phyloP scores from a whole-genome alignment of 2,113 vertebrate species.

The Elgaria multicarinata region DNA sequence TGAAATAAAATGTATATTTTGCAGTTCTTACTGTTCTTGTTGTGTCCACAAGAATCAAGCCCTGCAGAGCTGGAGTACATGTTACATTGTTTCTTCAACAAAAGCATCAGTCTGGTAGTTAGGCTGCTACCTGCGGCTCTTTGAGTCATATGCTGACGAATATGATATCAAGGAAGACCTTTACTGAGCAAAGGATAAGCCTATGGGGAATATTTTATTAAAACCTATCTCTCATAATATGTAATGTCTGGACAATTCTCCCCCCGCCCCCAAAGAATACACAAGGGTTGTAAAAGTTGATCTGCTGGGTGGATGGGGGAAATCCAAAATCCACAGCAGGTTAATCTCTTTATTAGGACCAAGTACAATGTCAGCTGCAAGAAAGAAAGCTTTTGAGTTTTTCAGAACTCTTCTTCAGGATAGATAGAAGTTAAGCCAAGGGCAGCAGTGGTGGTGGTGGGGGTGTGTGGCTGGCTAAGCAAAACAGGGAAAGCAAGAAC shows the following conservation, averaged over 20 bases:
- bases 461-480: no score
- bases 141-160: constrained; percentile 9
- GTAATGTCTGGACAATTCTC: background rate
- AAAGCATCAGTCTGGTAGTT: background rate
- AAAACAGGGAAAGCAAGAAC: background rate
- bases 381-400: background rate
- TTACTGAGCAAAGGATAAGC: background rate
- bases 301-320: no score
- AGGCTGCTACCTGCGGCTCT: background rate
- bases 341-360: background rate
- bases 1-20: constrained; percentile 25
- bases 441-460: background rate
- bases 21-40: background rate
- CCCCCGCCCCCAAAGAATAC: background rate
- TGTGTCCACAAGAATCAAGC: background rate
- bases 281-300: background rate
- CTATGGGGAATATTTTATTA: background rate
- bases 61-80: constrained; percentile 2
- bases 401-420: background rate
- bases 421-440: background rate
- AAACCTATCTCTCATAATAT: background rate
- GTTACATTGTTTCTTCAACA: constrained; percentile 12
- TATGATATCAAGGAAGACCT: constrained; percentile 5
- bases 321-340: background rate
- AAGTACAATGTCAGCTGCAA: background rate